Conservation (phyloP, 2,888 invertebrate species). For the Eulithis testata region DNA sequence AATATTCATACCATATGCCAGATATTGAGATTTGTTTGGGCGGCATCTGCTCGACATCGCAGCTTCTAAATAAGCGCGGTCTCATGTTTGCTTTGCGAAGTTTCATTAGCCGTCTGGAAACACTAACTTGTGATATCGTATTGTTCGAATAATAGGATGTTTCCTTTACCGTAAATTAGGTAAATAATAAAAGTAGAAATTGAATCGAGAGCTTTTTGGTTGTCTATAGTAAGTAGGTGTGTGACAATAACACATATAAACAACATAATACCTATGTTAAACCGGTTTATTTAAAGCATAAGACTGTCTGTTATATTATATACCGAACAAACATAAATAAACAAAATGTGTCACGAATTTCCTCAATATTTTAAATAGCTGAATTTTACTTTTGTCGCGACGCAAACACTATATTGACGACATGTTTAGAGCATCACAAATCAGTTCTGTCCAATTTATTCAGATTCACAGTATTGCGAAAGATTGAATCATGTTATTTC, state of each 20-base stretch:
- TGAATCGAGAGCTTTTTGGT: no score
- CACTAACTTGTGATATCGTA: conserved; percentile 73
- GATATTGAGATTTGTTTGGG: conserved; percentile 82
- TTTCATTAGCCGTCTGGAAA: conserved; percentile 78
- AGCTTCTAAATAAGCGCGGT: conserved; percentile 75
- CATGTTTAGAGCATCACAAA: conserved; percentile 35
- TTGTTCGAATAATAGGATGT: conserved; percentile 57
- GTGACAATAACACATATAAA: no score
- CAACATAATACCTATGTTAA: background rate
- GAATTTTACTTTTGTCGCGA: conserved; percentile 27
- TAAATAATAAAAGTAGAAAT: background rate
- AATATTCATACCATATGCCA: conserved; percentile 83
- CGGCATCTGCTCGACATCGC: conserved; percentile 81
- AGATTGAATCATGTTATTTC: conserved; percentile 28
- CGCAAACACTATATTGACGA: conserved; percentile 31
- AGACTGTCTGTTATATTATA: background rate
- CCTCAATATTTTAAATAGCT: conserved; percentile 26
- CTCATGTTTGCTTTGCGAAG: conserved; percentile 72
- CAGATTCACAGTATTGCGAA: conserved; percentile 20
- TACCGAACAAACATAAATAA: conserved; percentile 1
- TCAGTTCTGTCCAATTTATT: conserved; percentile 30
- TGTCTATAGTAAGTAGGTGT: no score
- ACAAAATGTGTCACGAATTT: conserved; percentile 30
- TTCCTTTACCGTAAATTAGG: conserved; percentile 3
- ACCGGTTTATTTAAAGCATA: background rate